Base-by-base conservation (phyloP, 2,888 invertebrate species). In the Orchesellides sinensis region DNA sequence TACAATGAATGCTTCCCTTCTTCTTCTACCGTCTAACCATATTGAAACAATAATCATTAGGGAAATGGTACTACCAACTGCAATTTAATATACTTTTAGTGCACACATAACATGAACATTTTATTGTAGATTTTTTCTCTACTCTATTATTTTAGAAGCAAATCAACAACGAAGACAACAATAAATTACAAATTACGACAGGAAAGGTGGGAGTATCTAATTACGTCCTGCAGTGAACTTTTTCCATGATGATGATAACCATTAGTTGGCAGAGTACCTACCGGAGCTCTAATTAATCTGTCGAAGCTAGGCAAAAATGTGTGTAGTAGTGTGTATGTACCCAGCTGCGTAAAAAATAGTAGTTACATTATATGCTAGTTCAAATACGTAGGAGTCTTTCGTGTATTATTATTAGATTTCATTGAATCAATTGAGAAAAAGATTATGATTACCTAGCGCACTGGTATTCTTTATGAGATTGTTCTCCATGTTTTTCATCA, bases 181-280 rank as follows among this genome's bases (percentile, higher is more conserved):
- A 79, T 79, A 79, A 79, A 79, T 70, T 79, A 70, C 40, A 79
- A 79, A 79, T 79, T 79, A 79, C 70, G 78, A 79, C 78, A 79
- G 78, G 78, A 79, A 77, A 79, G 78, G 78, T 79, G 70, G 78
- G 78, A 79, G 78, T 79, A 70, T 70, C 69, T 79, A 79, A 79
- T 79, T 79, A 79, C 78, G 78, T 79, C 78, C 78, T 79, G 70
- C 78, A 79, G 40, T 69, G 63, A 79, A 54, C 61, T 69, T 70
- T 75, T 69, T 70, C 70, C 70, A 79, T 70, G 70, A 70, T 63
- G 59, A 59, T 68, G 23, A 21, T 27, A 17, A n/a, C 17, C n/a
- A 10, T 47, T 17, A 21, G 19, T 45, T 56, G 56, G 56, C 66
- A 45, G 75, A 66, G 59, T 59, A 59, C 59, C 59, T 59, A 59